Evolutionary conservation across 2,113 vertebrate genomes (phyloP).

Genomic region (Polypterus senegalus): DNA sequence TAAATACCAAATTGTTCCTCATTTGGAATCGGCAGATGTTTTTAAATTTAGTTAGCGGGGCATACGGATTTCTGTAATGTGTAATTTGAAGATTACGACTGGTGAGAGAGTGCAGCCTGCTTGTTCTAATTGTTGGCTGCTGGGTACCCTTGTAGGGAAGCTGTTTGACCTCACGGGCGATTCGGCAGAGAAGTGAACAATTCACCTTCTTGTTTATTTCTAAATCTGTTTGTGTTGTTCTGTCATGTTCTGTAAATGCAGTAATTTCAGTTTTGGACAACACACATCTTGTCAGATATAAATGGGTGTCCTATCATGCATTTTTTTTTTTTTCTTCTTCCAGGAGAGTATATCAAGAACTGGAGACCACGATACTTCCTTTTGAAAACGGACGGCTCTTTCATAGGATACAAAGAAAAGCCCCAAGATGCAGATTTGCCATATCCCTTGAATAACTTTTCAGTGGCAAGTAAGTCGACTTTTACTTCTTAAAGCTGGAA

Average conservation of each 20-base stretch:
- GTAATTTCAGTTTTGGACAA: too few relatives aligned
- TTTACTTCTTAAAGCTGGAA: not conserved
- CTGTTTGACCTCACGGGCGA: conserved; percentile 20
- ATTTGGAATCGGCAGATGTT: not conserved
- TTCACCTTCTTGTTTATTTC: conserved; percentile 6
- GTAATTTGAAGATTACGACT: not conserved
- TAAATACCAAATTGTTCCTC: not conserved
- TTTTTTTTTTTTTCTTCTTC: conserved; percentile 21
- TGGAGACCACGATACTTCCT: conserved; percentile 96
- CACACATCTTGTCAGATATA: conserved; percentile 28
- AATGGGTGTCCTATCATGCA: not conserved
- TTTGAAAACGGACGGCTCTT: conserved; percentile 94
- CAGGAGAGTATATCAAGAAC: conserved; percentile 98
- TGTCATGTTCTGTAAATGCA: conserved; percentile 16
- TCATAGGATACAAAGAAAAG: conserved; percentile 98
- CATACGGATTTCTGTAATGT: not conserved
- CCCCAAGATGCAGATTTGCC: conserved; percentile 94
- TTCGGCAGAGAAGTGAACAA: conserved; percentile 22
- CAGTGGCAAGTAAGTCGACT: conserved; percentile 81
- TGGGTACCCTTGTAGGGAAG: conserved; percentile 7
- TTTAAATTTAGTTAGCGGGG: not conserved
- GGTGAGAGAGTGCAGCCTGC: too few relatives aligned
- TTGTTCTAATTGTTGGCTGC: too few relatives aligned
- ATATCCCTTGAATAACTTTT: conserved; percentile 97
- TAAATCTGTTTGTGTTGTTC: conserved; percentile 24